Evolutionary conservation across 2,888 invertebrate genomes (phyloP), one percentile per base, ranked within the genome.

Genomic region (Dyspetes luteomarginatus): DNA sequence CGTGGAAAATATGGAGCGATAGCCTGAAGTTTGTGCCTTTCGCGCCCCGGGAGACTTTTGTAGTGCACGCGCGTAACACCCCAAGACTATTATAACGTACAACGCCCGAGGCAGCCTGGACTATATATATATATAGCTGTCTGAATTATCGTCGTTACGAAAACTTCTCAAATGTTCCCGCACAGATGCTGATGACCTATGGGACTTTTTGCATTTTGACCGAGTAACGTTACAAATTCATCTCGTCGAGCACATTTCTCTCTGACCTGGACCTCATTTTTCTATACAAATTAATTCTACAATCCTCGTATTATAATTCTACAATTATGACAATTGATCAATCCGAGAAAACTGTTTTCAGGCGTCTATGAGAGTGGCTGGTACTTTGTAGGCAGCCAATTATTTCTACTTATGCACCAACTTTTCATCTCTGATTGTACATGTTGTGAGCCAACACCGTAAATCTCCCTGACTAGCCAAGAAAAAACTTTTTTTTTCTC

Each of bases 171-270:
- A 73, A 73, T 73, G 72, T 62, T 48, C 55, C 43, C 17, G 17
- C 41, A 24, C 62, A 64, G 62, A 41, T 73, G 72, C 26, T 55
- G 52, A 52, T 73, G 72, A 73, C 62, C 72, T 41, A 72, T 62
- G 72, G 50, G 62, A 28, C 50, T 4, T 36, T 7, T 28, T 30
- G 45, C 9, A 24, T 36, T 5, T 1, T 48, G 15, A 5, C 19
- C n/a, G 48, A 17, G 48, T 17, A 48, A 15, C 15, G 48, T 48
- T 48, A 17, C 17, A 48, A 17, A 48, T 48, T 36, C 36, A 36
- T 36, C 36, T 12, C 36, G 7, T 12, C 36, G 36, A 36, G 12
- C 12, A 3, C 36, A n/a, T n/a, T n/a, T 4, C 1, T 7, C 12
- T 4, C 36, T 12, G 12, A 12, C 36, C 12, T 12, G 36, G 36